A percentile compares a stretch with the other conserved stretches of the same genome.
phyloP scores from a whole-genome alignment of 2,113 vertebrate genomes.

The Tyrannus savana region DNA sequence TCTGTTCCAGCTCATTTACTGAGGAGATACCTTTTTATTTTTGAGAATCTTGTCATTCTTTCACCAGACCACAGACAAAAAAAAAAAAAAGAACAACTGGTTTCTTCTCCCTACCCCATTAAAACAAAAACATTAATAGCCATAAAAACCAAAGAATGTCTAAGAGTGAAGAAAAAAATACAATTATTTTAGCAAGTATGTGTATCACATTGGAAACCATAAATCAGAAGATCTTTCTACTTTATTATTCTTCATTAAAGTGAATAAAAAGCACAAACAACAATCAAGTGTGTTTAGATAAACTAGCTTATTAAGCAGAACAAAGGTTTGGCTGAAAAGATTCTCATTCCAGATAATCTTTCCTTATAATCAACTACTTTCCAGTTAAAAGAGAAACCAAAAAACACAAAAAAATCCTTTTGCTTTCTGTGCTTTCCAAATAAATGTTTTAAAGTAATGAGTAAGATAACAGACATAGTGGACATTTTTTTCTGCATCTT shows the following conservation, averaged over 20 bases:
- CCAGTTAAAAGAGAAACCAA: not conserved
- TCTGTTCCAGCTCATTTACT: not conserved
- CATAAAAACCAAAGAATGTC: not conserved
- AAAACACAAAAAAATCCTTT: not conserved
- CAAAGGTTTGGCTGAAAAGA: not conserved
- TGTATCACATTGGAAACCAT: not conserved
- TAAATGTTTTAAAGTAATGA: not conserved
- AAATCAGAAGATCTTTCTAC: not conserved
- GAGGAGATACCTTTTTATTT: not conserved
- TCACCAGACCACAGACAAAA: not conserved
- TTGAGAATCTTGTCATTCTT: not conserved
- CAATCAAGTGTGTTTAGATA: not conserved
- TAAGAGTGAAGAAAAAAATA: not conserved
- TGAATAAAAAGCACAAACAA: not conserved
- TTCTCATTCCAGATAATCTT: not conserved
- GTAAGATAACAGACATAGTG: not conserved
- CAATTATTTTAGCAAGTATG: not conserved
- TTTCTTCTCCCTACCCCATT: not conserved
- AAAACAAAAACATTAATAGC: not conserved
- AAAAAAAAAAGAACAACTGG: rapidly evolving
- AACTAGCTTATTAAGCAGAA: not conserved
- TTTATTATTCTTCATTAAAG: not conserved
- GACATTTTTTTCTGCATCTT: not conserved
- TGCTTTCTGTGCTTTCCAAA: not conserved
- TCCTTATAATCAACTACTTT: not conserved